Percentiles rank a stretch among this genome's conserved stretches.
These are phyloP conservation scores for Eueremaeus valkanovi DNA, from an alignment of 2,888 invertebrate species.

Conservation along the genomic window DNA sequence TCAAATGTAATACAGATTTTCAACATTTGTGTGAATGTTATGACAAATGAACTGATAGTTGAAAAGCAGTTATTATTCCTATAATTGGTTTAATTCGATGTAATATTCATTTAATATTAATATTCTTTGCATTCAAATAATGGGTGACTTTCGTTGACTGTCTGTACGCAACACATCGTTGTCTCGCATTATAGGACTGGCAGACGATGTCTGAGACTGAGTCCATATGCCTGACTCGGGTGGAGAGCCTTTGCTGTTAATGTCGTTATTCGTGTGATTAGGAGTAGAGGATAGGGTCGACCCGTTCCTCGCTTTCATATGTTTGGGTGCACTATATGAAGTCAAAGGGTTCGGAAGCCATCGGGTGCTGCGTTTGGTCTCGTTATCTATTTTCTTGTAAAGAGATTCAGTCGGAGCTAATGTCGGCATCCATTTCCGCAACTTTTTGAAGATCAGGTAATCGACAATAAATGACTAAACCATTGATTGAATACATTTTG, in stretches of 20 bases:
- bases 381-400: constrained; percentile 39
- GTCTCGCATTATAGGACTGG: not conserved
- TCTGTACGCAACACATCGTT: not conserved
- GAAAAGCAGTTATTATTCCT: not conserved
- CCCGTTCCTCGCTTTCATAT: not conserved
- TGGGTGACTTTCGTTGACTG: not conserved
- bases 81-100: not conserved
- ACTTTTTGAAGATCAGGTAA: constrained; percentile 42
- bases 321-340: not conserved
- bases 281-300: not conserved
- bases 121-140: too few relatives aligned
- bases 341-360: constrained; percentile 41
- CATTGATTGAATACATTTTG: not conserved
- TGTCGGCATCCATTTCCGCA: constrained; percentile 32
- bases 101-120: not conserved
- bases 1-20: not conserved
- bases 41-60: not conserved
- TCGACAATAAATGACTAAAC: constrained; percentile 42
- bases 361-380: constrained; percentile 39
- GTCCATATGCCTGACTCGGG: constrained; percentile 30
- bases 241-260: not conserved
- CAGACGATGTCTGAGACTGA: constrained; percentile 13
- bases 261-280: not conserved
- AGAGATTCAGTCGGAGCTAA: constrained; percentile 22
- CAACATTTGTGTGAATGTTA: not conserved